A percentile compares a stretch with the other conserved stretches of the same genome.
These are phyloP conservation scores for Megalonaias nervosa DNA, from an alignment of 1,140 invertebrate genomes.

Conservation along the genomic window DNA sequence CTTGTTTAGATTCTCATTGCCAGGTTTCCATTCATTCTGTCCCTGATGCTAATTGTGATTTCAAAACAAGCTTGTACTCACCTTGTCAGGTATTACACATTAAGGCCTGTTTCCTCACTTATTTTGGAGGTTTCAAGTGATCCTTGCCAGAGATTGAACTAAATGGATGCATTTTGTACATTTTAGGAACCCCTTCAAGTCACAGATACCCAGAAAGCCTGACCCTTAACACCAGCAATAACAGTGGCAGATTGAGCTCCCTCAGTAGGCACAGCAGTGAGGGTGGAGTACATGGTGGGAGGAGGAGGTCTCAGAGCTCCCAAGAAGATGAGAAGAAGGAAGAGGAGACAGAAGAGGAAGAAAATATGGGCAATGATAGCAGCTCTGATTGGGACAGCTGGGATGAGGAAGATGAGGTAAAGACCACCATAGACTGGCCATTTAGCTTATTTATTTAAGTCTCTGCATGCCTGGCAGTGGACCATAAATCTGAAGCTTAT, in stretches of 20 bases:
- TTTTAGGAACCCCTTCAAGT: conserved; percentile 25
- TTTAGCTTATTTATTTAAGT: background rate
- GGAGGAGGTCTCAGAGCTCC: conserved; percentile 11
- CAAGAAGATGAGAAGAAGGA: conserved; percentile 23
- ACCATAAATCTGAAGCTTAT: background rate
- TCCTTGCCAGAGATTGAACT: background rate
- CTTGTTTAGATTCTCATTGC: too few relatives aligned
- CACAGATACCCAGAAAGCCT: conserved; percentile 48
- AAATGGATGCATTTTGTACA: background rate
- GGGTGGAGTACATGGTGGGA: conserved; percentile 10
- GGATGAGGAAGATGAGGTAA: conserved; percentile 61
- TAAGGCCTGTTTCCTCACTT: background rate
- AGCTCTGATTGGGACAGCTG: conserved; percentile 62
- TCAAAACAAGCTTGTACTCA: too few relatives aligned
- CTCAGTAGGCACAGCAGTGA: conserved; percentile 42
- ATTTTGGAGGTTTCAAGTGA: background rate
- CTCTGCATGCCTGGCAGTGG: background rate
- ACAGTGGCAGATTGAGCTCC: conserved; percentile 50
- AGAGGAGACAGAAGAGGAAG: conserved; percentile 28
- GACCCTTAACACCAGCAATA: conserved; percentile 55
- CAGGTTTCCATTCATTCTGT: too few relatives aligned
- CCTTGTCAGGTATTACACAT: too few relatives aligned
- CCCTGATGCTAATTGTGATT: too few relatives aligned
- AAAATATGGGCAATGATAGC: conserved; percentile 1
- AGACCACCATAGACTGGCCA: background rate